Evolutionary conservation across 2,888 invertebrate genomes (phyloP).

Genomic region (Synergus laeviventris): DNA sequence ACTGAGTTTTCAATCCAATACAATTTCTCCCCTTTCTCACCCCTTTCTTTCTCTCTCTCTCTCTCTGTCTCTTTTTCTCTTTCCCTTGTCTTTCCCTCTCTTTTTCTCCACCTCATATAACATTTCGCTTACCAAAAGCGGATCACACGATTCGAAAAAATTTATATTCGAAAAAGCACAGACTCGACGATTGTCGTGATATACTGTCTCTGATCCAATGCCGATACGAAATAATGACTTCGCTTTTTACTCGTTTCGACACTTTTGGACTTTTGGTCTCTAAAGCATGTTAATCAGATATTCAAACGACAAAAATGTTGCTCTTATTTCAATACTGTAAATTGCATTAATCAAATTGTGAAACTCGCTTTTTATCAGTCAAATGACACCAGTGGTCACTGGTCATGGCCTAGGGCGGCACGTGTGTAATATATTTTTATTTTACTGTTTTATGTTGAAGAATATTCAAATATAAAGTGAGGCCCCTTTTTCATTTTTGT

Average conservation of each 20-base stretch:
- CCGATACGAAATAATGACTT: slow-evolving; percentile 12
- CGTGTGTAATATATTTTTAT: too few species aligned
- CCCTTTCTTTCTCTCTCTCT: slow-evolving; percentile 1
- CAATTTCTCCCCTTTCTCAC: slow-evolving; percentile 41
- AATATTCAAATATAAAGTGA: too few species aligned
- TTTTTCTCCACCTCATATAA: neutral
- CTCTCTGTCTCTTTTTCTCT: slow-evolving; percentile 2
- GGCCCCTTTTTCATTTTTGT: too few species aligned
- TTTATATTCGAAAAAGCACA: slow-evolving; percentile 31
- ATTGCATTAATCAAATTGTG: too few species aligned
- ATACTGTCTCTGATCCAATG: neutral
- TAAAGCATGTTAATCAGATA: slow-evolving; percentile 29
- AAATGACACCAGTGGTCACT: too few species aligned
- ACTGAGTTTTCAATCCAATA: slow-evolving; percentile 40
- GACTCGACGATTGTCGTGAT: slow-evolving; percentile 26
- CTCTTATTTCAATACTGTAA: neutral
- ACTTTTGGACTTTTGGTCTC: neutral
- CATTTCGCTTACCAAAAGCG: slow-evolving; percentile 14
- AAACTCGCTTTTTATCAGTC: too few species aligned
- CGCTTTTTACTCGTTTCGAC: slow-evolving; percentile 20
- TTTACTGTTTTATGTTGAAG: too few species aligned
- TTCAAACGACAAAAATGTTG: neutral
- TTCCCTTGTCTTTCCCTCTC: too few species aligned
- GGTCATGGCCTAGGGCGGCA: too few species aligned
- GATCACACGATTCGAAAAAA: slow-evolving; percentile 14